Base-by-base conservation (phyloP, 2,797 vertebrate genomes). In the Poecilia velifera region DNA sequence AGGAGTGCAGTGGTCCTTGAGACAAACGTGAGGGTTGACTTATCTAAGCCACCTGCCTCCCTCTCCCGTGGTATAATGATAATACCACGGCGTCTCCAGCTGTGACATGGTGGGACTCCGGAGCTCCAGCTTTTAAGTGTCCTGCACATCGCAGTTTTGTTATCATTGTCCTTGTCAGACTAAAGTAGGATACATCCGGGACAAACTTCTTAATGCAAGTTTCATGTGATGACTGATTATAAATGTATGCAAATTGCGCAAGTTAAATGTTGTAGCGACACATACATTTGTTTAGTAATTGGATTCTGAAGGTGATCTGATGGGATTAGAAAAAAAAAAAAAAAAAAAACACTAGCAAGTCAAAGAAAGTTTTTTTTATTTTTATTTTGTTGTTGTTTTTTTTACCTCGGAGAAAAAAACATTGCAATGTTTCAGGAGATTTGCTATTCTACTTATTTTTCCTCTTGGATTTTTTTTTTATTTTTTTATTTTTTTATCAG, bases 1-100 rank as follows among this genome's bases (percentile, higher is more conserved):
- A 79, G 73, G 78, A 84, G 82, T 81, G 59, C 75, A 78, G 51
- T 68, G 81, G 79, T 89, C 77, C 88, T 87, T 73, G 51, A 92
- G 76, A 88, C 80, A 86, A 88, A 85, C 88, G 81, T 62, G 62
- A 86, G 76, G 78, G 76, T 57, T 85, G 85, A 84, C 89, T 87
- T 73, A 66, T 74, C 71, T 46, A 59, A 86, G 46, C 80, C 81
- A 84, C 87, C 76, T 90, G 83, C 89, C 71, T 49, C 62, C 47
- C 76, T 66, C 62, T 71, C 59, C 62, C 43, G 78, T 72, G 84
- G 74, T 70, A 76, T 57, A 49, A 73, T 78, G 22, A 78, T 84
- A 77, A 87, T 72, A 49, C 62, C 31, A 16, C 80, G 64, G 49
- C 46, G 66, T 82, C 59, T 73, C 84, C 72, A 70, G 16, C 76